Conservation (phyloP, 2,797 vertebrate genomes). For the Xiphorhynchus erythropygius region DNA sequence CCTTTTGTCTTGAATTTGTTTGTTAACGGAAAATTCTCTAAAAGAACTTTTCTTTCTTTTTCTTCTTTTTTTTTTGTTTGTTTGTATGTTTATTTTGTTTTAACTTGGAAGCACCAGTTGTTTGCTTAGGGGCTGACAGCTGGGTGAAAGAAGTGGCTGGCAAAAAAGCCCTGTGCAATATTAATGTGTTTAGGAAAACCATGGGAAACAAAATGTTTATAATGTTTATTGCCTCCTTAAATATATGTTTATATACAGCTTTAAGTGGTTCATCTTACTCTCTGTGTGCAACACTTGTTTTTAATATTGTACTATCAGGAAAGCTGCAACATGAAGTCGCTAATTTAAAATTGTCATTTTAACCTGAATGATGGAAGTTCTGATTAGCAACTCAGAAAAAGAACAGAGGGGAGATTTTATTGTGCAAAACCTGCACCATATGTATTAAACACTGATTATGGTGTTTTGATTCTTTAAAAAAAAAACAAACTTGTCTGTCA, state of each 20-base stretch:
- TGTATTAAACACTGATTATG: neutral
- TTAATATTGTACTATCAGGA: conserved; percentile 43
- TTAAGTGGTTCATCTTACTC: conserved; percentile 21
- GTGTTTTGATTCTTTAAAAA: neutral
- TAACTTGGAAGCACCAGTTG: neutral
- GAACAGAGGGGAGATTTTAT: neutral
- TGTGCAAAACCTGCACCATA: neutral
- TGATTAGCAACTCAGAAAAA: conserved; percentile 29
- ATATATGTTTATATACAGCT: conserved; percentile 29
- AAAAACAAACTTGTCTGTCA: neutral
- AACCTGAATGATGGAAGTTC: conserved; percentile 26
- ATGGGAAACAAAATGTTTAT: conserved; percentile 56
- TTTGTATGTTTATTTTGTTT: neutral
- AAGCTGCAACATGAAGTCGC: conserved; percentile 3
- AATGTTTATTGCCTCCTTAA: conserved; percentile 44
- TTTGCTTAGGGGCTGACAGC: conserved; percentile 6
- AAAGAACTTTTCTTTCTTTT: neutral
- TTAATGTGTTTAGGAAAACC: conserved; percentile 55
- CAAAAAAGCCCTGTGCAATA: conserved; percentile 33
- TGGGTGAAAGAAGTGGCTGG: conserved; percentile 14
- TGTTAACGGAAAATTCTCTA: neutral
- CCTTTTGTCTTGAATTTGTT: neutral
- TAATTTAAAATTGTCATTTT: conserved; percentile 35
- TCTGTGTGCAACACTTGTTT: neutral
- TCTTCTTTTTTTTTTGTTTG: neutral